Evolutionary conservation across 2,113 vertebrate species (phyloP).

Genomic region (Plestiodon gilberti): DNA sequence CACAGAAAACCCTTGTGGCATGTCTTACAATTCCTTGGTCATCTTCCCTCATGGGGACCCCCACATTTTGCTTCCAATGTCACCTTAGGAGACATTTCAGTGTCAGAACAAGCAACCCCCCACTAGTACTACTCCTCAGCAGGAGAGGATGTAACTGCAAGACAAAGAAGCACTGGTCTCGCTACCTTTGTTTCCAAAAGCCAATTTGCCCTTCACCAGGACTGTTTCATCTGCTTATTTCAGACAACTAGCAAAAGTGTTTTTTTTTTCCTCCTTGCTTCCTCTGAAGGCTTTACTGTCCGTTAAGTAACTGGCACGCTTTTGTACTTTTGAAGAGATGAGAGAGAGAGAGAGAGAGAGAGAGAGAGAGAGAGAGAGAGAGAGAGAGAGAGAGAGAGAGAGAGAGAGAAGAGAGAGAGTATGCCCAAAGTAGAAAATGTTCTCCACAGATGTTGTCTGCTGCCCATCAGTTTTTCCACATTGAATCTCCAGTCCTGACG

Average conservation of each 20-base stretch:
- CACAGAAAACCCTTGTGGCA: not conserved
- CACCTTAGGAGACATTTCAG: not conserved
- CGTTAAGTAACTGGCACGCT: not conserved
- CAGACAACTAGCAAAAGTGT: not conserved
- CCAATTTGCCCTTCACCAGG: too few species aligned
- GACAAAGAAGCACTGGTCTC: not conserved
- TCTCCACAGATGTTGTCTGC: not conserved
- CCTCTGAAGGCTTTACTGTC: not conserved
- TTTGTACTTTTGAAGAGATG: not conserved
- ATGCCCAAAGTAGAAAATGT: conserved; percentile 5
- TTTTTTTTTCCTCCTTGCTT: not conserved
- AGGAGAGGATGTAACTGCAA: conserved; percentile 32
- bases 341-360: not conserved
- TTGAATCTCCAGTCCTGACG: not conserved
- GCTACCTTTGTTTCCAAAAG: too few species aligned
- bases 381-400: not conserved
- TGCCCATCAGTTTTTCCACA: conserved; percentile 2
- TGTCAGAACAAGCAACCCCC: not conserved
- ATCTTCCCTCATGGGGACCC: not conserved
- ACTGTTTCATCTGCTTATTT: not conserved
- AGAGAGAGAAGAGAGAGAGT: not conserved
- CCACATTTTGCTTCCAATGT: not conserved
- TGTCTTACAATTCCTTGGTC: not conserved
- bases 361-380: not conserved
- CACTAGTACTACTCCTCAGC: not conserved